Percentiles rank a stretch among this genome's conserved stretches.
phyloP scores from a whole-genome alignment of 2,113 vertebrate species.

The Vulpes vulpes region DNA sequence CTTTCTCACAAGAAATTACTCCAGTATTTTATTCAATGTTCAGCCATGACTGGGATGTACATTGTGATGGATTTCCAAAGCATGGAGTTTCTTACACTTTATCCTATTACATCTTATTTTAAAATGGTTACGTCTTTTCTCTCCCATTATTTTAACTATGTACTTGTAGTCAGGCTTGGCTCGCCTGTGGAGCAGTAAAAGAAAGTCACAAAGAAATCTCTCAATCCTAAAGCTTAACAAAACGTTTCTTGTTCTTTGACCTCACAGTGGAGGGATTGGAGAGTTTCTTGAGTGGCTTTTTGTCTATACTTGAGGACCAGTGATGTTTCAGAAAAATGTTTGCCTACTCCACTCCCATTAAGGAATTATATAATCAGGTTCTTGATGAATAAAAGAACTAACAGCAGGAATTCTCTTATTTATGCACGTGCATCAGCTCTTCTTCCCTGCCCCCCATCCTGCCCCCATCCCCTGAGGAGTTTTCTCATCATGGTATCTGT shows the following conservation, averaged over 20 bases:
- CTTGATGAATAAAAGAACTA: not conserved
- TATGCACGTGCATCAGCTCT: not conserved
- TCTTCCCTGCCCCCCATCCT: not conserved
- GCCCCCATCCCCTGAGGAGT: rapidly evolving
- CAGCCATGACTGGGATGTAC: not conserved
- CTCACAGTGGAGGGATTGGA: not conserved
- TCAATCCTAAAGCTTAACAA: not conserved
- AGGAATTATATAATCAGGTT: not conserved
- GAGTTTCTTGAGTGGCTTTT: not conserved
- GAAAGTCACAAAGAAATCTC: not conserved
- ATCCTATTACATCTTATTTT: not conserved
- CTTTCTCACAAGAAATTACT: not conserved
- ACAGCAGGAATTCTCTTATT: not conserved
- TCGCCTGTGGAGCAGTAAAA: not conserved
- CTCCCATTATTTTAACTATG: not conserved
- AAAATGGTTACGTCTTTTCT: not conserved
- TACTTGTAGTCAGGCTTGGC: not conserved
- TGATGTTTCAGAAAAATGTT: not conserved
- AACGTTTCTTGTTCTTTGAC: not conserved
- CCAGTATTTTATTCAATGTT: not conserved
- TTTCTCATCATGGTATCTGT: not conserved
- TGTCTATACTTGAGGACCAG: not conserved
- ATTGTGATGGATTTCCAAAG: not conserved
- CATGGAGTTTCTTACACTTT: not conserved
- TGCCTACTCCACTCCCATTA: not conserved